Percentiles rank a stretch among this genome's conserved stretches.
Evolutionary conservation across 2,113 vertebrate species (phyloP).

Genomic region (Cyanoramphus novaezelandiae): DNA sequence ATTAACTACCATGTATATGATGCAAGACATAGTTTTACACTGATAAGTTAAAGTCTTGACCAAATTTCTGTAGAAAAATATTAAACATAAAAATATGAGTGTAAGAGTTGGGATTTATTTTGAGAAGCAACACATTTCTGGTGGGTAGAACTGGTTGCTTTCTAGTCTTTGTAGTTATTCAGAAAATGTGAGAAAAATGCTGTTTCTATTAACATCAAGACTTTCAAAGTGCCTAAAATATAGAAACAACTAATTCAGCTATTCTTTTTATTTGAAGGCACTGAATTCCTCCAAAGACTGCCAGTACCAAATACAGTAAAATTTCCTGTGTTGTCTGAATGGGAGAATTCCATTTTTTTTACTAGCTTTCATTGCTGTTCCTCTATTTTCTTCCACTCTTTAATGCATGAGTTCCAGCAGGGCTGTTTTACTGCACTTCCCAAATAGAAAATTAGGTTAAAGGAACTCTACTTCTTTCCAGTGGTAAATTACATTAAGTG

Average conservation of each 20-base stretch:
- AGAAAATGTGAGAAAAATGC: background rate
- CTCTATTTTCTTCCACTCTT: background rate
- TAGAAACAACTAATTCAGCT: background rate
- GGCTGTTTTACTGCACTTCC: constrained; percentile 24
- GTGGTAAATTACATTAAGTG: constrained; percentile 44
- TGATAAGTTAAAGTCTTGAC: background rate
- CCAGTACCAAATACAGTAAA: background rate
- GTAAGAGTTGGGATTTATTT: background rate
- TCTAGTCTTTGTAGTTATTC: background rate
- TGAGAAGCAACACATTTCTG: background rate
- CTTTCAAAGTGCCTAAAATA: background rate
- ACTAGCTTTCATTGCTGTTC: background rate
- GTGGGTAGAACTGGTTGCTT: background rate
- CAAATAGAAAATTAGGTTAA: constrained; percentile 55
- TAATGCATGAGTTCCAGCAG: background rate
- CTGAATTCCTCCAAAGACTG: background rate
- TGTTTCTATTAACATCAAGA: background rate
- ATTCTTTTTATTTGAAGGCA: constrained; percentile 12
- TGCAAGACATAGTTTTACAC: background rate
- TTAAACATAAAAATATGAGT: background rate
- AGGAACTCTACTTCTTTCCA: constrained; percentile 29
- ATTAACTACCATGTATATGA: background rate
- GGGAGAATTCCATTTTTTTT: constrained; percentile 17
- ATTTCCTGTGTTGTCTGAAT: background rate
- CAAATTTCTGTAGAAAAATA: background rate